Conservation (phyloP, 2,888 invertebrate species). For the Dryobota labecula region DNA sequence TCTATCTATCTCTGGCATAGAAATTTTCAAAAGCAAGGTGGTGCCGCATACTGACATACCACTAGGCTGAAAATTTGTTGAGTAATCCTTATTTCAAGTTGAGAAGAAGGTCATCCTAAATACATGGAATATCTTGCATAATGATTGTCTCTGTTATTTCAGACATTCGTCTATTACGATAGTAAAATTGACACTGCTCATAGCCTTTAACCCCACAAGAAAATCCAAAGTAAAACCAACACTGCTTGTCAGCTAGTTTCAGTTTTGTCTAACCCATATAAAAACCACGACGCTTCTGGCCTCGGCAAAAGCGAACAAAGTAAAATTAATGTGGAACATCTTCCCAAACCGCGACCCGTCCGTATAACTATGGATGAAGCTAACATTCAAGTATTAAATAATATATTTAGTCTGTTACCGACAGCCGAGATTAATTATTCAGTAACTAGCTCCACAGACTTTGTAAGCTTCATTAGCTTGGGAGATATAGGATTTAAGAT, state of each 20-base stretch:
- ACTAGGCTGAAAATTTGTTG: too few relatives aligned
- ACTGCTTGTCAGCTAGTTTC: not conserved
- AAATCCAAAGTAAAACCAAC: not conserved
- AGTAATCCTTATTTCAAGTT: not conserved
- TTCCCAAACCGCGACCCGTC: constrained; percentile 58
- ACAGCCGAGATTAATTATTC: constrained; percentile 58
- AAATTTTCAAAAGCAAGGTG: not conserved
- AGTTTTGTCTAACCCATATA: not conserved
- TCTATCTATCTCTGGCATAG: too few relatives aligned
- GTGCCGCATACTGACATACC: not conserved
- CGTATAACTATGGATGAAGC: constrained; percentile 70
- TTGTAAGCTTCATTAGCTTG: constrained; percentile 44
- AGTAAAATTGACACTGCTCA: not conserved
- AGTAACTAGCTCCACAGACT: constrained; percentile 44
- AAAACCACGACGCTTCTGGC: constrained; percentile 17
- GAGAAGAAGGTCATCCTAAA: not conserved
- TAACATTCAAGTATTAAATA: constrained; percentile 69
- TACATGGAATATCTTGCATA: not conserved
- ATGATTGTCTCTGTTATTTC: not conserved
- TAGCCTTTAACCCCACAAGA: not conserved
- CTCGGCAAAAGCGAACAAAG: constrained; percentile 55
- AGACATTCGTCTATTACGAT: not conserved
- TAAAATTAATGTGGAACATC: constrained; percentile 69
- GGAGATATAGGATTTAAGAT: constrained; percentile 22
- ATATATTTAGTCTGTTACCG: constrained; percentile 62